Evolutionary conservation across 2,113 vertebrate genomes (phyloP), one percentile per base, ranked within the genome.

Genomic region (Natator depressus): DNA sequence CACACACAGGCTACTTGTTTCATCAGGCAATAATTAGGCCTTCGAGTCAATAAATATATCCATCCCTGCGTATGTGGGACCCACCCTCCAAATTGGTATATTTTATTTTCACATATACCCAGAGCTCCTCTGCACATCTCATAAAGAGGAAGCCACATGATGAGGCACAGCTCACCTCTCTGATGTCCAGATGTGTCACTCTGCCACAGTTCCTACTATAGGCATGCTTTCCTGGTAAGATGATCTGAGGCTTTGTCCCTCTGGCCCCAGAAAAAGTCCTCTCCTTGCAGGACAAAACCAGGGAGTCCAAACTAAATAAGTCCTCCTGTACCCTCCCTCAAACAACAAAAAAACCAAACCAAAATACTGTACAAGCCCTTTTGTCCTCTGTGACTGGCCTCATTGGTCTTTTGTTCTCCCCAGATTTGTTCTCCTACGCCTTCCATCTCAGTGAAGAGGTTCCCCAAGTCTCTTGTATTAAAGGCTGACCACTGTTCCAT

Each of bases 61-160:
- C 80, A 9, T 62, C 62, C 3, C 25, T 31, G 35, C 85, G 25
- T 17, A 91, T 50, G n/a, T n/a, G 53, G 12, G 76, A 62, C 12
- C 29, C 59, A 31, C 80, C 3, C 84, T 87, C 85, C 27, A 87
- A 57, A 50, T 19, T 69, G 5, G 11, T 57, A n/a, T 4, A 86
- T 79, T 76, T 65, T 85, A 42, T 85, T 94, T 38, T 83, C 57
- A 65, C 76, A 78, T 38, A 53, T 1, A 5, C n/a, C 11, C 54
- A 50, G 78, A 46, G 12, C 27, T 55, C 3, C 35, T n/a, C 17
- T 53, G 49, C 35, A 11, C 29, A 53, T 35, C 10, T 72, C 9
- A 55, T 38, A 20, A 72, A 12, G 81, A 75, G 93, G 62, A 88
- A 91, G 51, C 72, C 17, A 54, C 72, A 88, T 65, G 69, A 31